Conservation (phyloP, 1,140 invertebrate species). For the Drosophila nasuta region DNA sequence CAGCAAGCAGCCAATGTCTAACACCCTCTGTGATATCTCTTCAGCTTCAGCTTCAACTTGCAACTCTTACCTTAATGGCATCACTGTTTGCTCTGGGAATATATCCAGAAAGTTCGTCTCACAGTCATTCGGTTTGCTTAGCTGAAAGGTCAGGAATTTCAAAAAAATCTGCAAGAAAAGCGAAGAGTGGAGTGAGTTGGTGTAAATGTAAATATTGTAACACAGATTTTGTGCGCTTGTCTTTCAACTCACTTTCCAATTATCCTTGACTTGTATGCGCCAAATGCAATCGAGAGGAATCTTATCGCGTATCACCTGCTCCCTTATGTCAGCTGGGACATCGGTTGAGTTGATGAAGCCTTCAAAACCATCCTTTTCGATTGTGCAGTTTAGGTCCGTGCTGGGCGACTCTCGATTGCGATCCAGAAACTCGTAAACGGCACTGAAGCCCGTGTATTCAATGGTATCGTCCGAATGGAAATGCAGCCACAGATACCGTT, state of each 20-base stretch:
- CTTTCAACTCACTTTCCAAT: conserved; percentile 88
- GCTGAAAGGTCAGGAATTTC: conserved; percentile 88
- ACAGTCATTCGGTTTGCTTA: conserved; percentile 92
- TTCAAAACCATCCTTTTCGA: conserved; percentile 73
- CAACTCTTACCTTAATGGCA: conserved; percentile 85
- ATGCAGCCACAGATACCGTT: conserved; percentile 92
- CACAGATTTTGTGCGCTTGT: neutral
- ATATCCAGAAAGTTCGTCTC: conserved; percentile 93
- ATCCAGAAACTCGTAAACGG: conserved; percentile 89
- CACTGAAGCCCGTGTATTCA: conserved; percentile 92
- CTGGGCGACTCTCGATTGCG: conserved; percentile 85
- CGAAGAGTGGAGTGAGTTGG: neutral
- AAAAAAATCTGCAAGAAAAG: conserved; percentile 88
- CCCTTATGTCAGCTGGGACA: conserved; percentile 69
- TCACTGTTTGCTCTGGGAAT: conserved; percentile 89
- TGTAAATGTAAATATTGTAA: neutral
- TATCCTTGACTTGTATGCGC: conserved; percentile 89
- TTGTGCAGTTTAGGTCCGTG: conserved; percentile 82
- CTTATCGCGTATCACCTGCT: conserved; percentile 74
- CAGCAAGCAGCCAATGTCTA: neutral
- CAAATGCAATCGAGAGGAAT: conserved; percentile 92
- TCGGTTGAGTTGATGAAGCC: conserved; percentile 78
- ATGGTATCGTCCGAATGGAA: conserved; percentile 95
- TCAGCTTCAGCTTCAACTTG: neutral
- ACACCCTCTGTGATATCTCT: too few species aligned